Conservation (phyloP, 2,797 vertebrate species). For the Labroides dimidiatus region DNA sequence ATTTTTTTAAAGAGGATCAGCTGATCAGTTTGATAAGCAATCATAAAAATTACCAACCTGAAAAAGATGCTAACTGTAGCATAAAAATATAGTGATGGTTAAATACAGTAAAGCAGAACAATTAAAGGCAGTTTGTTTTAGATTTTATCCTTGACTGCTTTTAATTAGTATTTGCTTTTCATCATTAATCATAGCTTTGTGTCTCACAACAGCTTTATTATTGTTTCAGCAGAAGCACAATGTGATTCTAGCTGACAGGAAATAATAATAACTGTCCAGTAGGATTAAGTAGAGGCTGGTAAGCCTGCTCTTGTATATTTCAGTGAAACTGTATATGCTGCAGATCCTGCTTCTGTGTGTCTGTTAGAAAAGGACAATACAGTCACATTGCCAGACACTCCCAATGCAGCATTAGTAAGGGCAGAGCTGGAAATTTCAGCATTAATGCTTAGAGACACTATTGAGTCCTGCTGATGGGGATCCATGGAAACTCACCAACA, state of each 20-base stretch:
- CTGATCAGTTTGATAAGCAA: constrained; percentile 12
- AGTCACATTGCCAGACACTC: constrained; percentile 46
- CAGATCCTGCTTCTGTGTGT: constrained; percentile 30
- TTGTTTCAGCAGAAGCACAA: constrained; percentile 34
- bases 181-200: constrained; percentile 56
- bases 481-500: constrained; percentile 74
- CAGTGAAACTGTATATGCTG: constrained; percentile 40
- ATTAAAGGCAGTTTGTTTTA: constrained; percentile 50
- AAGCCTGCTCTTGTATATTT: constrained; percentile 49
- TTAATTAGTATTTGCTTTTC: constrained; percentile 59
- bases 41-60: constrained; percentile 4
- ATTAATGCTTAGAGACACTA: constrained; percentile 24
- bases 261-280: constrained; percentile 46
- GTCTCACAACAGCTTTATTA: constrained; percentile 31
- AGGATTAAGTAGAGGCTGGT: constrained; percentile 45
- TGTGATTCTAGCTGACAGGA: constrained; percentile 34
- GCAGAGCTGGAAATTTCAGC: constrained; percentile 48
- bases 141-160: constrained; percentile 56
- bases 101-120: constrained; percentile 26
- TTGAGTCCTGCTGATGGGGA: constrained; percentile 45
- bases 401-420: constrained; percentile 45
- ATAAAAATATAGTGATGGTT: not conserved
- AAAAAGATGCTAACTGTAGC: not conserved
- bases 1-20: constrained; percentile 4
- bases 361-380: constrained; percentile 47